phyloP scores from a whole-genome alignment of 2,113 vertebrate species.

The Lycaon pictus region DNA sequence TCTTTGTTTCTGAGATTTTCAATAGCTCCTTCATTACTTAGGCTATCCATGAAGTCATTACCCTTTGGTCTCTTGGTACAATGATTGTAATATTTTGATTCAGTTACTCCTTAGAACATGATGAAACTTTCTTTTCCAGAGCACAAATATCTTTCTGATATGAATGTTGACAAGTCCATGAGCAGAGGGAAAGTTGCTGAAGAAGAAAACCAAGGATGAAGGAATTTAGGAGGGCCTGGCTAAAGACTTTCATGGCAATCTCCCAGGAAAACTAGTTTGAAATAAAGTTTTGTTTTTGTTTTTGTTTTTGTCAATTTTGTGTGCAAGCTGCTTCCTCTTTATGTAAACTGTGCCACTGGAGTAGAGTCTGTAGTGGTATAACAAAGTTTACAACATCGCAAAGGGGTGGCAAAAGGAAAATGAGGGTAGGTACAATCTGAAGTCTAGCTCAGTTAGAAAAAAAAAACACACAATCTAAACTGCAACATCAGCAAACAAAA shows the following conservation, averaged over 20 bases:
- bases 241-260: not conserved
- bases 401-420: not conserved
- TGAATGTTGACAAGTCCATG: not conserved
- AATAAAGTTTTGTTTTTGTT: constrained; percentile 4
- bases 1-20: constrained; percentile 63
- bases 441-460: not conserved
- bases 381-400: not conserved
- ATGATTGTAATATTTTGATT: not conserved
- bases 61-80: constrained; percentile 51
- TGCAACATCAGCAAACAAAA: not conserved
- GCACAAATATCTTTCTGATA: not conserved
- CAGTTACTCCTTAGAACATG: not conserved
- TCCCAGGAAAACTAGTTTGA: not conserved
- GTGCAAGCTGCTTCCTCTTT: not conserved
- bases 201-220: not conserved
- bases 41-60: constrained; percentile 32
- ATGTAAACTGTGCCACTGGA: not conserved
- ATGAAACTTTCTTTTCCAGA: not conserved
- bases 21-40: constrained; percentile 46
- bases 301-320: not conserved
- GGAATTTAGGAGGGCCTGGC: too few species aligned
- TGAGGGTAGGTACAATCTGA: not conserved
- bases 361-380: not conserved
- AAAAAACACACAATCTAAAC: not conserved
- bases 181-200: not conserved